Evolutionary conservation across 1,140 invertebrate genomes (phyloP), one percentile per base, ranked within the genome.

Genomic region (Drosophila simulans): DNA sequence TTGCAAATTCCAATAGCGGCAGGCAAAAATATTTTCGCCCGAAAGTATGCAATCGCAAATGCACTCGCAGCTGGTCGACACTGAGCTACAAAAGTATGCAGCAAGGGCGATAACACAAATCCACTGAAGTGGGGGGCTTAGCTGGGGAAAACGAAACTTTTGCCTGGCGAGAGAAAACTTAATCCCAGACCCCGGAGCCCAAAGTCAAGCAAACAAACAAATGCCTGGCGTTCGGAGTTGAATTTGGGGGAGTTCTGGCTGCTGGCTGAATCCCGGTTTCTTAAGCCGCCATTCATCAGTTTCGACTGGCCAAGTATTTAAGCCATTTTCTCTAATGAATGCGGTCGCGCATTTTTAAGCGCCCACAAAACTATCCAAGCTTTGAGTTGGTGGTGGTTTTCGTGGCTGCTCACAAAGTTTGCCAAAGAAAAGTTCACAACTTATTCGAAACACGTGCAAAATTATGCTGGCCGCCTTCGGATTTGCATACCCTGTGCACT

Each of bases 261-360:
- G 48, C 35, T 51, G 53, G 48, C 35, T 51, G 53, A 52, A 25
- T 56, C 45, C 59, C 17, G 37, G 60, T 22, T 48, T 35, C 77
- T 86, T 86, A 75, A 86, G 82, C 82, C 60, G 82, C 82, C 77
- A 70, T 78, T 81, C 63, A 71, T 64, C 82, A 70, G 72, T 75
- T 78, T 80, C 39, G 77, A 54, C 63, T 77, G 73, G 66, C 85
- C 73, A 90, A 90, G 85, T 81, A 89, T 89, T 89, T 89, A 90
- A 89, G 80, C 80, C 85, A 90, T 90, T 90, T 90, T 85, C 74
- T 73, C 85, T 90, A 90, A 90, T 90, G 85, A 90, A 90, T 90
- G 85, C 85, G 85, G 85, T 90, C 85, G 85, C 85, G 86, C 81
- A 88, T 90, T 88, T 88, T 88, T 88, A 83, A 83, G 62, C 76